Evolutionary conservation across 2,113 vertebrate genomes (phyloP), one percentile per base, ranked within the genome.

Genomic region (Nothobranchius furzeri): DNA sequence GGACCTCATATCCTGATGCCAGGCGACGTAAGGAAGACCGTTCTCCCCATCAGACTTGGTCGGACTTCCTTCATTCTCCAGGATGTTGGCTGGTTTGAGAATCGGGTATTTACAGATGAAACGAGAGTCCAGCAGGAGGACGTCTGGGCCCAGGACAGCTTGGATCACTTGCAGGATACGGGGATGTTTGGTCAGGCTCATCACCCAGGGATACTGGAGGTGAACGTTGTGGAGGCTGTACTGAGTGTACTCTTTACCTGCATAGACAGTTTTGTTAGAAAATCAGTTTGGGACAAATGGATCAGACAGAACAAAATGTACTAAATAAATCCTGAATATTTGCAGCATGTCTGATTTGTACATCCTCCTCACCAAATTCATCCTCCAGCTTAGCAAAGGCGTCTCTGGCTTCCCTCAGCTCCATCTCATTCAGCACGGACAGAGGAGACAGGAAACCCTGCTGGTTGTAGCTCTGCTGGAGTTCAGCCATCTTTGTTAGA

Each of bases 21-120:
- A 20, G 20, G 20, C 20, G 20, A 20, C 20, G 20, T 20, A 20
- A 20, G 20, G 20, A 20, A 20, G 20, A 12, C 24, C 77, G 40
- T 1, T 24, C 1, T 0, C 40, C 12, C 35, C 65, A 0, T 56
- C 63, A 36, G 55, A 1, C 49, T 61, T 56, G n/a, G 15, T 20
- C 47, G 67, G 43, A 7, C 37, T 43, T 1, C 25, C 68, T 13
- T 77, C 37, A 40, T 40, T 9, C 9, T 40, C 37, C 37, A 7
- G 37, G 37, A 40, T 46, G 2, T 30, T 64, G 7, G 2, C 49
- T 6, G 49, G 14, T 51, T 64, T 75, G 40, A 58, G 1, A 3
- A 68, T 37, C 4, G 94, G 92, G 70, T 94, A 94, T 88, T 94
- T 94, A 71, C 93, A 94, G 82, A 94, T 94, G 76, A 94, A 94